Conservation (phyloP, 1,140 invertebrate species). For the Pseudachorutes palmiensis region DNA sequence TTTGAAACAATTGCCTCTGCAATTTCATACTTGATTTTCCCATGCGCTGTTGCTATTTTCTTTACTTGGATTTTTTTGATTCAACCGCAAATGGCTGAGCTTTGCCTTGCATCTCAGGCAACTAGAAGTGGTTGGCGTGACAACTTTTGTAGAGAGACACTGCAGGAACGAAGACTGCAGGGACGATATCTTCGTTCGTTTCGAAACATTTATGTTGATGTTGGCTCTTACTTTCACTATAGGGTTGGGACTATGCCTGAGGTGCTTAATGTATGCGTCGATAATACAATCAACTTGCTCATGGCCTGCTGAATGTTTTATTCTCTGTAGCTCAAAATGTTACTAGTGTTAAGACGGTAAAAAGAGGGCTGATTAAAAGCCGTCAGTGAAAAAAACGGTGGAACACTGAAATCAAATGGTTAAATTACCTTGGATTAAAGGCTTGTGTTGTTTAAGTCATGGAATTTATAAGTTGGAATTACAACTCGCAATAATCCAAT, state of each 20-base stretch:
- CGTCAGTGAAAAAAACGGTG: no score
- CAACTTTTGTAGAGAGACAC: not conserved
- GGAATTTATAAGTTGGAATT: no score
- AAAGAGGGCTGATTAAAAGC: no score
- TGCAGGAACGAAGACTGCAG: not conserved
- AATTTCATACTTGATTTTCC: constrained; percentile 4
- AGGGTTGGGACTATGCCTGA: not conserved
- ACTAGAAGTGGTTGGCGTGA: not conserved
- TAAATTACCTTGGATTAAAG: no score
- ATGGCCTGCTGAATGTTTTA: no score
- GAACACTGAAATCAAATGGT: no score
- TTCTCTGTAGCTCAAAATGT: no score
- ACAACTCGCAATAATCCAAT: no score
- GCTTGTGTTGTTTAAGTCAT: no score
- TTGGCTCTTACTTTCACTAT: not conserved
- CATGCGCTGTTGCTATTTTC: not conserved
- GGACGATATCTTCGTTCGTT: not conserved
- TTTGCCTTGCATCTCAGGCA: not conserved
- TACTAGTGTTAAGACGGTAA: no score
- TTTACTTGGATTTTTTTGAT: not conserved
- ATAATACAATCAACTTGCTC: constrained; percentile 6
- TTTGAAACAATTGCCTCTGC: not conserved
- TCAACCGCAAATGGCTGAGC: not conserved
- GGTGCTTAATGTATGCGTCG: not conserved
- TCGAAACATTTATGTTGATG: not conserved